These are phyloP conservation scores for Callyntrura sp. DNA, from an alignment of 2,888 invertebrate species.

Conservation along the genomic window DNA sequence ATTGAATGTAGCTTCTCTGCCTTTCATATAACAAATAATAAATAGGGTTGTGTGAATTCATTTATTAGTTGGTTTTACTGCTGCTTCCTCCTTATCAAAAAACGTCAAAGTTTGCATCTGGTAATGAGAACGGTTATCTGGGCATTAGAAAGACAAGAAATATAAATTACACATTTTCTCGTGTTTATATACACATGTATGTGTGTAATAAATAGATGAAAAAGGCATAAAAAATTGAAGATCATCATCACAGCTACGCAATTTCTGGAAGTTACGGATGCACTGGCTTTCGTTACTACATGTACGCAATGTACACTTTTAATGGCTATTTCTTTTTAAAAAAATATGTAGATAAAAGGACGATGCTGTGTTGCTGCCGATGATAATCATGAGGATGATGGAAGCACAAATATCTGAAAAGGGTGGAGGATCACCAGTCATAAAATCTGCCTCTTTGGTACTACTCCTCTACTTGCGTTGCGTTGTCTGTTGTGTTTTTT, in stretches of 20 bases:
- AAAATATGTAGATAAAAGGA: not conserved
- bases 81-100: too few relatives aligned
- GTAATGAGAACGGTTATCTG: too few relatives aligned
- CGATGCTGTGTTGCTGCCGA: not conserved
- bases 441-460: conserved; percentile 23
- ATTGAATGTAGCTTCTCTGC: not conserved
- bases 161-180: too few relatives aligned
- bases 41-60: too few relatives aligned
- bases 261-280: not conserved
- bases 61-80: too few relatives aligned
- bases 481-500: not conserved
- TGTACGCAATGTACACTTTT: too few relatives aligned
- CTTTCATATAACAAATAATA: too few relatives aligned
- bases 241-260: not conserved
- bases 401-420: conserved; percentile 63
- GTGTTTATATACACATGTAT: too few relatives aligned
- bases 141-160: too few relatives aligned
- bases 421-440: conserved; percentile 62
- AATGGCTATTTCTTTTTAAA: not conserved
- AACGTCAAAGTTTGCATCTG: too few relatives aligned
- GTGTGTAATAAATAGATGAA: too few relatives aligned
- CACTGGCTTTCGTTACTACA: not conserved
- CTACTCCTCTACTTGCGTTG: not conserved
- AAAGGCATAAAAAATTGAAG: too few relatives aligned
- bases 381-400: conserved; percentile 2